Base-by-base conservation (phyloP, 2,888 invertebrate genomes). In the Nomada lathburiana region DNA sequence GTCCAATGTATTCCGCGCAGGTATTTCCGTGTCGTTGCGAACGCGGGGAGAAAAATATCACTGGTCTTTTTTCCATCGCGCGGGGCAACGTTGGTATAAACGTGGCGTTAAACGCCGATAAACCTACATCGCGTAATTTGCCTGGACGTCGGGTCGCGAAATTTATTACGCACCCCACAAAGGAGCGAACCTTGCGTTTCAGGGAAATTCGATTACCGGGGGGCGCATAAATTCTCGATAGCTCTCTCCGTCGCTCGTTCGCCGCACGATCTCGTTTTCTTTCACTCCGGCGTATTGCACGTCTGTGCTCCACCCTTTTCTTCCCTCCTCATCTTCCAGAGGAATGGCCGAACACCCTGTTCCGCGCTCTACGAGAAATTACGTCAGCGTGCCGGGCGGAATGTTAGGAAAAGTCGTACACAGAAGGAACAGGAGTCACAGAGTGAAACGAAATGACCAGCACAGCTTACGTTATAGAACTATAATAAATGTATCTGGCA, bases 111-210 rank as follows among this genome's bases (percentile, higher is more conserved):
- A 82, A 82, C 53, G 59, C 36, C 60, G 71, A 73, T 20, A 75
- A 55, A 62, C 20, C 76, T 53, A 50, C 44, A 55, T 53, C 72
- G 74, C 68, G 70, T 88, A 86, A 87, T 87, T 87, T 69, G 53
- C 77, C 77, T 78, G 77, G 77, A 65, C 77, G 42, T 55, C 70
- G 29, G 20, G 79, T 76, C 69, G 64, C 63, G 75, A 65, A 87
- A 87, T 78, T 82, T 77, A 86, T 81, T 88, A 86, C 76, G 76
- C 76, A 59, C 36, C 59, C 42, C 80, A 73, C 80, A 77, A 85
- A 89, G 88, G 73, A 83, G 68, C 70, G 57, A 77, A 65, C 62
- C 62, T 80, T 73, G 76, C 72, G 68, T 87, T 83, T 62, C 69
- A 62, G 67, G 78, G 52, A 88, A 88, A 86, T 70, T 76, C 71